Evolutionary conservation across 2,113 vertebrate species (phyloP), one percentile per base, ranked within the genome.

Genomic region (Telmatochromis sp.): DNA sequence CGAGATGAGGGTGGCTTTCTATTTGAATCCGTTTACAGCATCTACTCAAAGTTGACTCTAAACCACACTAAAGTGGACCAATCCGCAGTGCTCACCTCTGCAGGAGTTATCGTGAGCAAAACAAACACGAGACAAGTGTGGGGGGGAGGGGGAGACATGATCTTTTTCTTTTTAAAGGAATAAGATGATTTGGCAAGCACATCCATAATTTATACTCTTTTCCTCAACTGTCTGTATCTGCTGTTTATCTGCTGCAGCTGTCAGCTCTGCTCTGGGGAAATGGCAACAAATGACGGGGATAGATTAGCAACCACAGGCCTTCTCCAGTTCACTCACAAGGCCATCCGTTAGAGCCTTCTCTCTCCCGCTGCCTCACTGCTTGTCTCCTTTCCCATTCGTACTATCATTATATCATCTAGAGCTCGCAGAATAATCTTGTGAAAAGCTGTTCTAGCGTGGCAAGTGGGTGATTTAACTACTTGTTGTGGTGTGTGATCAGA

Each of bases 261-360:
- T 65, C 93, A 91, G 92, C 94, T 89, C 89, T 92, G 80, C 90
- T 92, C 92, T 95, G 91, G 94, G 96, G 95, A 96, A 96, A 96
- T 95, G 93, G 95, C 89, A 90, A 87, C 93, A 94, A 96, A 96
- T 96, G 96, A 93, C 90, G 21, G 86, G 60, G 87, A 95, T 51
- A 96, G 95, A 96, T 96, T 96, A 96, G 93, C 87, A 95, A 96
- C 95, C 96, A 96, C 95, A 96, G 93, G 90, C 88, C 86, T 37
- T 87, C 89, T 90, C 85, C 86, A 80, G 85, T 80, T 89, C 86
- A 79, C 86, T 93, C 80, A 60, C 86, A 82, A 63, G 45, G 81
- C 87, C 87, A 83, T 93, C 93, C 89, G 91, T 95, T 96, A 84
- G 82, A 75, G 50, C 81, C 84, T 51, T 65, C 55, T 89, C 60